A percentile compares a stretch with the other conserved stretches of the same genome.
Evolutionary conservation across 2,113 vertebrate species (phyloP).

Genomic region (Melanotaenia duboulayi): DNA sequence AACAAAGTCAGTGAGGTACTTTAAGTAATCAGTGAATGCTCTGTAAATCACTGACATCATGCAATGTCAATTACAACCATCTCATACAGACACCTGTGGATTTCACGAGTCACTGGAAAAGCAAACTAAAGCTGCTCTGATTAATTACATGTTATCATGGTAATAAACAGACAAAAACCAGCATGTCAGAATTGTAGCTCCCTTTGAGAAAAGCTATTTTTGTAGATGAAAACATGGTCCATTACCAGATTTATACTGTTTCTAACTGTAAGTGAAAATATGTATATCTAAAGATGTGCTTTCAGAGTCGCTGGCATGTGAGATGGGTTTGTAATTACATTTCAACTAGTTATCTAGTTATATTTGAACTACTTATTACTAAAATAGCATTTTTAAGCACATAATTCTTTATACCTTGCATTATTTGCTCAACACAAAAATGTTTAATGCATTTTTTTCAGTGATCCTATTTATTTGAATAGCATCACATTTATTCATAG

Average conservation of each 20-base stretch:
- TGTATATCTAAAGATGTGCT: not conserved
- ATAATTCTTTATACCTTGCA: not conserved
- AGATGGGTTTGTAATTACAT: not conserved
- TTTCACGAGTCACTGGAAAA: not conserved
- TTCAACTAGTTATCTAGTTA: not conserved
- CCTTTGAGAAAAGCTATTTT: too few relatives aligned
- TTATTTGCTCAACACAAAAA: not conserved
- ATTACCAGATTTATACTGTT: not conserved
- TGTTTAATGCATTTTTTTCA: not conserved
- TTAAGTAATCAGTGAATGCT: conserved; percentile 21
- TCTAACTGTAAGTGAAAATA: not conserved
- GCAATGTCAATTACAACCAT: not conserved
- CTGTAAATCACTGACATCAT: too few relatives aligned
- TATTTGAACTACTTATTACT: too few relatives aligned
- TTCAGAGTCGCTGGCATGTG: not conserved
- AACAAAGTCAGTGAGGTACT: not conserved
- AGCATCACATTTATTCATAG: too few relatives aligned
- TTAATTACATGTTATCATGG: not conserved
- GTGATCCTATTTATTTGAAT: too few relatives aligned
- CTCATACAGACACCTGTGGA: not conserved
- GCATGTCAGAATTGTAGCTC: too few relatives aligned
- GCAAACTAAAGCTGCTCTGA: not conserved
- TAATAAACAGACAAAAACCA: not conserved
- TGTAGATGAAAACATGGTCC: not conserved
- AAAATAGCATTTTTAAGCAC: not conserved